A percentile compares a stretch with the other conserved stretches of the same genome.
phyloP scores from a whole-genome alignment of 1,140 invertebrate species.

The Arion vulgaris region DNA sequence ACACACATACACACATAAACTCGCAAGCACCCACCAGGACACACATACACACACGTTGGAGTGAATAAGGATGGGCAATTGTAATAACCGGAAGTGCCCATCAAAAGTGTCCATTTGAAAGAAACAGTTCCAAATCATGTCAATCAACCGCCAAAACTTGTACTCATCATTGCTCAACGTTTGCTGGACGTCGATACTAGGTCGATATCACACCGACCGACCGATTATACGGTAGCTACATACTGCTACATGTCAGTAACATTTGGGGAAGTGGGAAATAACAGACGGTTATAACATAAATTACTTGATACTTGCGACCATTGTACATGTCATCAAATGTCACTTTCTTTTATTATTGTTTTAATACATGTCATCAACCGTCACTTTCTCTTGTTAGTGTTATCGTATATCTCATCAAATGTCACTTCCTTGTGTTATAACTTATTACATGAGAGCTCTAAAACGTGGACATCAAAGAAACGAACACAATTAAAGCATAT shows the following conservation, averaged over 20 bases:
- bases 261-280: not conserved
- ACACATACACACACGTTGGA: not conserved
- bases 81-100: not conserved
- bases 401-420: no score
- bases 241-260: not conserved
- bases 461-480: no score
- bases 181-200: not conserved
- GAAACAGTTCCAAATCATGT: not conserved
- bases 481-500: no score
- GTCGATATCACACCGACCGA: not conserved
- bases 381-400: no score
- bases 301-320: no score
- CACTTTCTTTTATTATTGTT: no score
- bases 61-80: not conserved
- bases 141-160: not conserved
- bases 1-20: constrained; percentile 9
- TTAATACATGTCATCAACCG: no score
- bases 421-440: no score
- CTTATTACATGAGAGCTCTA: no score
- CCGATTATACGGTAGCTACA: not conserved
- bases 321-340: no score
- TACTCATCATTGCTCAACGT: not conserved
- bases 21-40: not conserved
- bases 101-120: not conserved
- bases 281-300: no score